These are phyloP conservation scores for Sanderia malayensis DNA, from an alignment of 30 jellyfish, hydroid and myxozoan species.

Conservation along the genomic window DNA sequence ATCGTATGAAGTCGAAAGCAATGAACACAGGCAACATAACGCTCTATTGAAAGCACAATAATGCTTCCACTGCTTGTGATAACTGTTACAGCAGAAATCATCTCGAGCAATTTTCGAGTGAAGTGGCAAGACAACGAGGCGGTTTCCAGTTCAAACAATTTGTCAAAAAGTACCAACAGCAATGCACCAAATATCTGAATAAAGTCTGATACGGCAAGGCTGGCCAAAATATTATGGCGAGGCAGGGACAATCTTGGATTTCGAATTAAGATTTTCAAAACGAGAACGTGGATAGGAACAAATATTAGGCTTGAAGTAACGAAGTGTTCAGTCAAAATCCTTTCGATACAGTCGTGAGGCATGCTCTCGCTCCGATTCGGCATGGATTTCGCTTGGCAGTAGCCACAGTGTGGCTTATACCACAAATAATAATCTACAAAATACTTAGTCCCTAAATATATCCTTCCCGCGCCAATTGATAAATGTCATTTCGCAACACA, in stretches of 20 bases:
- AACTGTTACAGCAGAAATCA: neutral
- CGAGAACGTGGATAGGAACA: no score
- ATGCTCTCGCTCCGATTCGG: no score
- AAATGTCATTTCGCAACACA: no score
- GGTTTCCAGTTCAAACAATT: neutral
- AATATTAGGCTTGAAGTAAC: no score
- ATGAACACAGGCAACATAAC: slow-evolving; percentile 29
- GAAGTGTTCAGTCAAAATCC: no score
- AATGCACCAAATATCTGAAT: neutral
- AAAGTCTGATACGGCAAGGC: slow-evolving; percentile 16
- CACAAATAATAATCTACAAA: no score
- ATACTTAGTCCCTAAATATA: no score
- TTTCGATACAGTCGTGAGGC: no score
- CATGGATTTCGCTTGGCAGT: no score
- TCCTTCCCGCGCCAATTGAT: no score
- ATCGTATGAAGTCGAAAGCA: slow-evolving; percentile 8
- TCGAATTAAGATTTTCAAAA: neutral
- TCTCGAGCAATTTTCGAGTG: neutral
- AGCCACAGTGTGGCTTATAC: no score
- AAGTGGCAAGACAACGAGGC: neutral
- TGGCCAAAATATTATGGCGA: slow-evolving; percentile 16
- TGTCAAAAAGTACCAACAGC: neutral
- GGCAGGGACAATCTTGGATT: slow-evolving; percentile 1
- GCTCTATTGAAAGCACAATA: slow-evolving; percentile 10
- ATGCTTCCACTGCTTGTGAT: slow-evolving; percentile 11